Evolutionary conservation across 2,888 invertebrate genomes (phyloP).

Genomic region (Noctua janthina): DNA sequence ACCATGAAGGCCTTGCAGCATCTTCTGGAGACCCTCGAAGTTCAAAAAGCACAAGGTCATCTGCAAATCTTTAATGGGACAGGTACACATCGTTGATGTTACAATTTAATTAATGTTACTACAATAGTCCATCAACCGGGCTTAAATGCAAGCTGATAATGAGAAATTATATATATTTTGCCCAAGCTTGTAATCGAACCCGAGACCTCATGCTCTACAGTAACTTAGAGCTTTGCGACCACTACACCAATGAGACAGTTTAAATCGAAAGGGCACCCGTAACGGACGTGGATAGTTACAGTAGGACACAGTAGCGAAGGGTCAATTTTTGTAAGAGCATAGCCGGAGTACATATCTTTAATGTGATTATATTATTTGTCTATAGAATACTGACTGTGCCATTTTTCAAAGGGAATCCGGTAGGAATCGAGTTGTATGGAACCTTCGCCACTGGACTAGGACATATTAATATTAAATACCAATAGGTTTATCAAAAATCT

Average conservation of each 20-base stretch:
- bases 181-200: background rate
- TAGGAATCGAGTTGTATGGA: no score
- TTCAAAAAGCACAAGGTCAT: background rate
- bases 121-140: background rate
- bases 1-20: background rate
- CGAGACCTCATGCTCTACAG: background rate
- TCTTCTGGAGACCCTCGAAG: background rate
- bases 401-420: no score
- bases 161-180: no score
- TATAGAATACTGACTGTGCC: no score
- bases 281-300: background rate
- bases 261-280: background rate
- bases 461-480: background rate
- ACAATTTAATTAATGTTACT: background rate
- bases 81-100: background rate
- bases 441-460: background rate
- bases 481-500: background rate
- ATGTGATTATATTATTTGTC: no score
- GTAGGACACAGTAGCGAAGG: background rate
- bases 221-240: background rate
- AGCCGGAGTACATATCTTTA: no score
- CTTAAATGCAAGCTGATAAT: no score
- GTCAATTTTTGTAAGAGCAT: no score
- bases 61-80: background rate
- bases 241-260: background rate